phyloP scores from a whole-genome alignment of 2,797 vertebrate species.

The Pseudomugil gertrudae region DNA sequence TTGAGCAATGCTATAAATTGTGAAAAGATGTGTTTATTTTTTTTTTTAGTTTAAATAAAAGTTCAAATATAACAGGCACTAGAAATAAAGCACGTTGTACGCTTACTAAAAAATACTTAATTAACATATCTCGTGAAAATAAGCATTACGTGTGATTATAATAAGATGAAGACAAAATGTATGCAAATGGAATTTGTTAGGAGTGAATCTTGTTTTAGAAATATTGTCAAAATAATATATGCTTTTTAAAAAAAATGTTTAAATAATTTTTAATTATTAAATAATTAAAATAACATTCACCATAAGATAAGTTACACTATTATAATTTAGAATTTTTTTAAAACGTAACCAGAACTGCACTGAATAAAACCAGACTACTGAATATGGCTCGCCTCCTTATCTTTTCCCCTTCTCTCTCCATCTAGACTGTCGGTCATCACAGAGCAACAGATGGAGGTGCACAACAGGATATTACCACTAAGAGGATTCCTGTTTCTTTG shows the following conservation, averaged over 20 bases:
- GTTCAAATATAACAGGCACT: not conserved
- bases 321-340: not conserved
- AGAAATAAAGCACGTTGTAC: not conserved
- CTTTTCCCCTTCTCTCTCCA: conserved; percentile 37
- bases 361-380: conserved; percentile 12
- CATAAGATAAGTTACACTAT: not conserved
- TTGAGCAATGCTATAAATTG: not conserved
- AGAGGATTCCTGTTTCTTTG: conserved; percentile 76
- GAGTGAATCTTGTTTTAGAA: not conserved
- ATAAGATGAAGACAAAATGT: not conserved
- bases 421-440: conserved; percentile 37
- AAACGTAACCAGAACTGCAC: not conserved
- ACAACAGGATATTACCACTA: conserved; percentile 73
- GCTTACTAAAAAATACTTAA: not conserved
- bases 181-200: not conserved
- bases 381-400: conserved; percentile 29
- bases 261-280: no score
- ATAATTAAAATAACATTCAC: not conserved
- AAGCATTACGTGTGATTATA: not conserved
- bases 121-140: not conserved
- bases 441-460: conserved; percentile 77
- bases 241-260: no score
- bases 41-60: not conserved
- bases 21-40: not conserved
- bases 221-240: no score